A percentile compares a stretch with the other conserved stretches of the same genome.
Conservation (phyloP, 2,113 vertebrate species). For the Nansenia antarctica region DNA sequence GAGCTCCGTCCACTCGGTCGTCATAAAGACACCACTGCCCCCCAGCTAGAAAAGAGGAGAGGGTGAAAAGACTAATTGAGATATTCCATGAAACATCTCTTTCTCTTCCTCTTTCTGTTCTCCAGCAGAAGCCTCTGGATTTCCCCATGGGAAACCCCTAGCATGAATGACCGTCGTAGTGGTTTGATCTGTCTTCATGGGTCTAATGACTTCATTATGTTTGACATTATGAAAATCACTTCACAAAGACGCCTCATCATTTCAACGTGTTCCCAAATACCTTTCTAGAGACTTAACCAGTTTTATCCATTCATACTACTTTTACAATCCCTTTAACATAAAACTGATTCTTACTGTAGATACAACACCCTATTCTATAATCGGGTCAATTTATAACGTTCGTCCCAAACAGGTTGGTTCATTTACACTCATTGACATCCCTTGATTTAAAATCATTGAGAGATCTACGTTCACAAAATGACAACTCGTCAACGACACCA, state of each 20-base stretch:
- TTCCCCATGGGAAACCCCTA: constrained; percentile 1
- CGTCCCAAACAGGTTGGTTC: background rate
- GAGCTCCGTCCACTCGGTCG: constrained; percentile 19
- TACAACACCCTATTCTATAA: no score
- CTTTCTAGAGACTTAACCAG: background rate
- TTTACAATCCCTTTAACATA: no score
- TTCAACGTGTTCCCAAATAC: background rate
- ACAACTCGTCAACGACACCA: background rate
- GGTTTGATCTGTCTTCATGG: constrained; percentile 4
- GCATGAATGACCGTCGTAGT: constrained; percentile 40
- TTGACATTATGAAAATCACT: background rate
- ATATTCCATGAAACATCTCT: background rate
- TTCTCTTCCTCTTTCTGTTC: background rate
- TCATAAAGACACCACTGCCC: constrained; percentile 29
- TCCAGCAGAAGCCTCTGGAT: background rate
- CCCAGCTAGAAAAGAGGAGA: background rate
- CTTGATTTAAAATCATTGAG: background rate
- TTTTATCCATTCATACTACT: no score
- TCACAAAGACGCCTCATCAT: background rate
- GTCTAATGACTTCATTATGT: background rate
- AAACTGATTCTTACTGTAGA: no score
- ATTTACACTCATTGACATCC: background rate
- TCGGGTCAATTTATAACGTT: no score
- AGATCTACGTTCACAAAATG: background rate
- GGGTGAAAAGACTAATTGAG: background rate